Percentiles rank a stretch among this genome's conserved stretches.
phyloP scores from a whole-genome alignment of 2,797 vertebrate species.

The Rhodeus uyekii region DNA sequence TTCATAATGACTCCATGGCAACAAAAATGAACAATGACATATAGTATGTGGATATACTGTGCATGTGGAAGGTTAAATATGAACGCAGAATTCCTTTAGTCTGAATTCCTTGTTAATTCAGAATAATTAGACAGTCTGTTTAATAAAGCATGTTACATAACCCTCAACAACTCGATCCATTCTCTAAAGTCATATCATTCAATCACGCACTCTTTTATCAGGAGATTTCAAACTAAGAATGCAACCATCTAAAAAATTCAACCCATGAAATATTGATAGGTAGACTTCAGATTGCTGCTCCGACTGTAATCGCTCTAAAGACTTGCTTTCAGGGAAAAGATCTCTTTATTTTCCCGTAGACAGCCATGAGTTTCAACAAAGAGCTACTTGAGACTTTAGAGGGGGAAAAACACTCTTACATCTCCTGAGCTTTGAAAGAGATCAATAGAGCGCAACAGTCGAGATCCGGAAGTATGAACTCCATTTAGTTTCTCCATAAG shows the following conservation, averaged over 20 bases:
- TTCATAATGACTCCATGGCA: not conserved
- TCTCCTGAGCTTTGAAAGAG: not conserved
- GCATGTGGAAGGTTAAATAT: no score
- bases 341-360: not conserved
- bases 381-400: not conserved
- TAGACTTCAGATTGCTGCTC: not conserved
- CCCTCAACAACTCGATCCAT: no score
- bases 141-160: not conserved
- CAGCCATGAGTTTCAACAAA: not conserved
- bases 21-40: no score
- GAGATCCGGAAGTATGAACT: not conserved
- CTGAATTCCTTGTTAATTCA: conserved; percentile 4
- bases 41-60: no score
- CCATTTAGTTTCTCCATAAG: not conserved
- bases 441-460: not conserved
- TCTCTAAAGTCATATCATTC: conserved; percentile 15
- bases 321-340: not conserved
- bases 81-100: not conserved
- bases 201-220: not conserved
- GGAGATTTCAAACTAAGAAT: not conserved
- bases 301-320: not conserved
- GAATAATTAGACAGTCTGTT: not conserved
- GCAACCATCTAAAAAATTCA: not conserved
- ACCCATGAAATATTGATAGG: not conserved
- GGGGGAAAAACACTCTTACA: not conserved